Evolutionary conservation across 1,140 invertebrate genomes (phyloP).

Genomic region (Trachymyrmex septentrionalis): DNA sequence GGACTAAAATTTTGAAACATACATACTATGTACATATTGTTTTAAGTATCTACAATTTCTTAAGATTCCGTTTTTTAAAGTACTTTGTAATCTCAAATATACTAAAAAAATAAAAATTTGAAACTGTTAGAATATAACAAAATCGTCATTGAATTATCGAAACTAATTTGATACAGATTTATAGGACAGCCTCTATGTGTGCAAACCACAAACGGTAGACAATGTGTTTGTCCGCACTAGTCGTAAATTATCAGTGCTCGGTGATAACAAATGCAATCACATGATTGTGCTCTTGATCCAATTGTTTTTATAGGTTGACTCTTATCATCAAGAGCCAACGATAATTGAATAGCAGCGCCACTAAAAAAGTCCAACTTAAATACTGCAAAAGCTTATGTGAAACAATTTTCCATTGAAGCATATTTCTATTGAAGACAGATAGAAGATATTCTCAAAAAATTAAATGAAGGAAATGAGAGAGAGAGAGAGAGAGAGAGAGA

Average conservation of each 20-base stretch:
- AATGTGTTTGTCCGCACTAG: conserved; percentile 46
- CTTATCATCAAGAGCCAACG: conserved; percentile 30
- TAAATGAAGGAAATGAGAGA: background rate
- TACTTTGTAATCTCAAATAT: background rate
- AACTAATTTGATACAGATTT: conserved; percentile 37
- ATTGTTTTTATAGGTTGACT: conserved; percentile 45
- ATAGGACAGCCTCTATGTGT: background rate
- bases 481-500: too few species aligned
- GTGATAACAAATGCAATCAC: conserved; percentile 68
- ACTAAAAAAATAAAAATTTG: background rate
- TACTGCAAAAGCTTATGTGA: background rate
- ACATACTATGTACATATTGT: background rate
- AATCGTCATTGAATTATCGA: background rate
- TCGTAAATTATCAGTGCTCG: conserved; percentile 61
- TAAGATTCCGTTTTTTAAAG: background rate
- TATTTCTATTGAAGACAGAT: background rate
- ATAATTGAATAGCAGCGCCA: conserved; percentile 38
- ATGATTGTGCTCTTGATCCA: conserved; percentile 56
- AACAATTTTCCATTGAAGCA: background rate
- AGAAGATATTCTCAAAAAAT: background rate
- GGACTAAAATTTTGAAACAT: background rate
- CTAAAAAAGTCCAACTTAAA: conserved; percentile 31
- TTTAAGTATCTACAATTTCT: background rate
- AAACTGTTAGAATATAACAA: background rate
- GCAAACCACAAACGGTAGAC: background rate